Percentiles rank a stretch among this genome's conserved stretches.
Evolutionary conservation across 2,888 invertebrate species (phyloP).

Genomic region (Drosophila mimica): DNA sequence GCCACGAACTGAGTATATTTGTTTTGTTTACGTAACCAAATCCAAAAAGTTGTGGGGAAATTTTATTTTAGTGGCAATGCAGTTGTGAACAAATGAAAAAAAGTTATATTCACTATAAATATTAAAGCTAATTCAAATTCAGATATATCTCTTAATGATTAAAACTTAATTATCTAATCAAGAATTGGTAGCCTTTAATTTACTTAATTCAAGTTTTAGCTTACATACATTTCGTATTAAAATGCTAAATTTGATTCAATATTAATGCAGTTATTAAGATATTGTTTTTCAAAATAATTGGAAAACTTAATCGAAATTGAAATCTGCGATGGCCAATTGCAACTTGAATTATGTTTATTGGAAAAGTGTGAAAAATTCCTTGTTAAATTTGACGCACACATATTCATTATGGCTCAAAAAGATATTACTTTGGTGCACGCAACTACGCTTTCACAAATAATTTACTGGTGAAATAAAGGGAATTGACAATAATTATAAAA

Average conservation of each 20-base stretch:
- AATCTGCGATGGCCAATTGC: neutral
- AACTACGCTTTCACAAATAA: neutral
- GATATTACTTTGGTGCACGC: neutral
- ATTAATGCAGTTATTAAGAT: fast-evolving
- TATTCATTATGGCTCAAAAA: neutral
- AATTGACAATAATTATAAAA: neutral
- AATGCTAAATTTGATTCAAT: neutral
- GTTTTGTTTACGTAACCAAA: neutral
- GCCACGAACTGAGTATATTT: no score
- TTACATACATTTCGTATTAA: neutral
- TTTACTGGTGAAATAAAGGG: neutral
- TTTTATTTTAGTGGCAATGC: neutral
- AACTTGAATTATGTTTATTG: neutral
- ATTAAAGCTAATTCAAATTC: neutral
- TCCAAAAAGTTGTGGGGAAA: neutral
- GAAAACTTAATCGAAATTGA: neutral
- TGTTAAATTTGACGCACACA: neutral
- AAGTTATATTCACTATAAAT: neutral
- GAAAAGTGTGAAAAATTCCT: neutral
- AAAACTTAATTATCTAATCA: neutral
- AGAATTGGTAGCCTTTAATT: neutral
- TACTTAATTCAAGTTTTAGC: neutral
- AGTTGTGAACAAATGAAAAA: no score
- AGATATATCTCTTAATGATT: neutral
- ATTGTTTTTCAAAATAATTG: neutral